These are phyloP conservation scores for Petrocephalus zakoni DNA, from an alignment of 2,113 vertebrate genomes.

Conservation along the genomic window DNA sequence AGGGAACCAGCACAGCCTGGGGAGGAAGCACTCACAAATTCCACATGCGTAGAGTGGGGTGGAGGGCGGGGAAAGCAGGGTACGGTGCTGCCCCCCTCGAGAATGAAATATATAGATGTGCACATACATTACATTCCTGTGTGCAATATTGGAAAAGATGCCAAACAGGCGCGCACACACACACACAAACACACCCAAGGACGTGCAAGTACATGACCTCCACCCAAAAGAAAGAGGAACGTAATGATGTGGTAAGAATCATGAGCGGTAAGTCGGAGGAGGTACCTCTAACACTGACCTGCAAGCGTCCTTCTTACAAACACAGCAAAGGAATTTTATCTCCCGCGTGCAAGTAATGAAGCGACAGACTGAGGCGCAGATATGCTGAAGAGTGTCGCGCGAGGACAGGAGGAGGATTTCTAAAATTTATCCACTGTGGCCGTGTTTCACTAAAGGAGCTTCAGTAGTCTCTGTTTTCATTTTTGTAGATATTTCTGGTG, in stretches of 20 bases:
- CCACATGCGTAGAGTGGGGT: not conserved
- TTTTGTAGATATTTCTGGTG: not conserved
- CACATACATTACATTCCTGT: constrained; percentile 1
- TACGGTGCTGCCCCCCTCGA: not conserved
- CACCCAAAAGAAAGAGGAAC: constrained; percentile 1
- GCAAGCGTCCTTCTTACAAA: not conserved
- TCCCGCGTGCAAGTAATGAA: constrained; percentile 5
- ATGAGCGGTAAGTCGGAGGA: not conserved
- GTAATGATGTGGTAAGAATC: not conserved
- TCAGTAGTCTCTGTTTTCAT: not conserved
- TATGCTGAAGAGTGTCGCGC: not conserved
- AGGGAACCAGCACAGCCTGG: not conserved
- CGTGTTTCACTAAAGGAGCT: not conserved
- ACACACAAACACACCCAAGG: not conserved
- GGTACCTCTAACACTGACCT: not conserved
- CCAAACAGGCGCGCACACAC: not conserved
- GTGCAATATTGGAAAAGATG: not conserved
- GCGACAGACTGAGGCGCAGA: not conserved
- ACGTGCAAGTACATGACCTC: not conserved
- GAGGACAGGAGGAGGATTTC: not conserved
- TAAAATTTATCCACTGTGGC: not conserved
- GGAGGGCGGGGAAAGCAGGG: not conserved
- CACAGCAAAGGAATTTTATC: constrained; percentile 6
- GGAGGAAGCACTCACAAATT: not conserved
- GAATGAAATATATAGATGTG: not conserved